Conservation (phyloP, 2,888 invertebrate genomes). For the Trachelus stipa region DNA sequence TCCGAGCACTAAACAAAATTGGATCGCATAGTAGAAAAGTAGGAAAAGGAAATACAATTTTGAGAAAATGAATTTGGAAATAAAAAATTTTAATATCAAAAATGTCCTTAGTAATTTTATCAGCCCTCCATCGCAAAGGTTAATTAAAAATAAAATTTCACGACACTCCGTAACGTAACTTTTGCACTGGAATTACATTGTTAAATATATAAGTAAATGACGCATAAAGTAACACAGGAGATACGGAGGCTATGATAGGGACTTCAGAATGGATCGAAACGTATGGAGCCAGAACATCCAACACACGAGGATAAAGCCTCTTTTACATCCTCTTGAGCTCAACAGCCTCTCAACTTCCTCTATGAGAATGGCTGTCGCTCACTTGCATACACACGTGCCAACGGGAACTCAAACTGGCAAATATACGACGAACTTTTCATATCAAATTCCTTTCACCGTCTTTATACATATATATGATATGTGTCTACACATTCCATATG, state of each 20-base stretch:
- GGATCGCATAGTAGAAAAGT: too few species aligned
- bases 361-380: neutral
- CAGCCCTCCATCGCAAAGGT: too few species aligned
- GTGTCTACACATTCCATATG: neutral
- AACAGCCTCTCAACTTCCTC: conserved; percentile 11
- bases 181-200: too few species aligned
- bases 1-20: too few species aligned
- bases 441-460: neutral
- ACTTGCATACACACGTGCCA: neutral
- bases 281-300: neutral
- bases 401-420: neutral
- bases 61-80: too few species aligned
- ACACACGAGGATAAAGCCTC: conserved; percentile 10
- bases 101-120: neutral
- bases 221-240: neutral
- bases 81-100: too few species aligned
- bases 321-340: conserved; percentile 16
- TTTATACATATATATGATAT: neutral
- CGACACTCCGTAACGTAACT: too few species aligned
- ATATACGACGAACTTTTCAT: neutral
- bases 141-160: too few species aligned
- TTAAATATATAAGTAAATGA: neutral
- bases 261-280: neutral
- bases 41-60: too few species aligned
- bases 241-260: neutral